These are phyloP conservation scores for Bugula neritina DNA, from an alignment of 2,888 invertebrate genomes.

Conservation along the genomic window DNA sequence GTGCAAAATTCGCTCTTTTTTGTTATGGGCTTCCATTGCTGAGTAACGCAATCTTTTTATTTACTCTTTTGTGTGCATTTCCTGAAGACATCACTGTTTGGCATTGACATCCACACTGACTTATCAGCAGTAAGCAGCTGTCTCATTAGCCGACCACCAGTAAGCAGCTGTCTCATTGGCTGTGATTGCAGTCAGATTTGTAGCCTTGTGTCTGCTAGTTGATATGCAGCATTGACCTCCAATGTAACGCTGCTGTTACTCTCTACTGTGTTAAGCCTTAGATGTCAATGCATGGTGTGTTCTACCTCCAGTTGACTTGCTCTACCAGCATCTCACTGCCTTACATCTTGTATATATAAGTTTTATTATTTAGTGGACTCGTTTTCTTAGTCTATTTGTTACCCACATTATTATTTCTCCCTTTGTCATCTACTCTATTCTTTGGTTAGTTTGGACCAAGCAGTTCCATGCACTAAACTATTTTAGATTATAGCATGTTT, in stretches of 20 bases:
- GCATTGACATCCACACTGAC: background rate
- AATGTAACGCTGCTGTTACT: no score
- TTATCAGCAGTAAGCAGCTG: background rate
- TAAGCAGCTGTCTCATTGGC: no score
- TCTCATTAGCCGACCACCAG: no score
- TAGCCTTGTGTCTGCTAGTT: background rate
- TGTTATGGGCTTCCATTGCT: background rate
- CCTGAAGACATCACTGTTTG: background rate
- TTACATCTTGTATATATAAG: background rate
- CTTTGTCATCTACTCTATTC: background rate
- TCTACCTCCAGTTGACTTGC: no score
- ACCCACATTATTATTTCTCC: no score
- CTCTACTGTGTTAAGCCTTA: no score
- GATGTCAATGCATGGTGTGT: no score
- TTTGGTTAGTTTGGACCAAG: slow-evolving; percentile 1
- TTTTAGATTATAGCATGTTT: background rate
- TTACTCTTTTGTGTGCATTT: background rate
- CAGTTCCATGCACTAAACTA: background rate
- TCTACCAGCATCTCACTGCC: background rate
- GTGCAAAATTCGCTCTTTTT: background rate
- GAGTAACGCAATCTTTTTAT: background rate
- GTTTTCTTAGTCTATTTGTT: background rate
- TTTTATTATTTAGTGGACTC: slow-evolving; percentile 5
- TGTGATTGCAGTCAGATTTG: background rate
- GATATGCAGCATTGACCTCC: slow-evolving; percentile 11